Percentiles rank a stretch among this genome's conserved stretches.
phyloP scores from a whole-genome alignment of 2,113 vertebrate genomes.

The Ramphastos sulfuratus region DNA sequence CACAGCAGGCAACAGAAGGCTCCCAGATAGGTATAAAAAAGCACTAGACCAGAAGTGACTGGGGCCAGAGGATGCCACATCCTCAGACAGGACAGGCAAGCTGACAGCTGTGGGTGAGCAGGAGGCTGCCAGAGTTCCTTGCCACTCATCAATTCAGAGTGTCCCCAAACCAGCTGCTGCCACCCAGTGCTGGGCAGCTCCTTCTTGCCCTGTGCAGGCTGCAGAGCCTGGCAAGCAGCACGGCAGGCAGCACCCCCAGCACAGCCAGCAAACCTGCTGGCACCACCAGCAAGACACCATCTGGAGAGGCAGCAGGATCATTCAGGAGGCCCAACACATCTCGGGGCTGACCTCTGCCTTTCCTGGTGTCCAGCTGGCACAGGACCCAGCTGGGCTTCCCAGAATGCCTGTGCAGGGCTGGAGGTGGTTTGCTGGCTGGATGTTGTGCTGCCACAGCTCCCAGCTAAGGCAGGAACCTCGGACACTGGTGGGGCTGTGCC shows the following conservation, averaged over 20 bases:
- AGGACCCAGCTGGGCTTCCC: background rate
- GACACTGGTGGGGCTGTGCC: accelerated
- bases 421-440: background rate
- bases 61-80: accelerated
- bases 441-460: background rate
- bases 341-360: background rate
- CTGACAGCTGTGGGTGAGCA: background rate
- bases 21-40: no score
- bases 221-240: background rate
- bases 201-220: accelerated
- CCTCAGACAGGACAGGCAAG: background rate
- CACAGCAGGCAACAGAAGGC: no score
- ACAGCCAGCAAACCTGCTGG: background rate
- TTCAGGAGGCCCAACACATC: background rate
- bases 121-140: background rate
- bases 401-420: background rate
- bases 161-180: background rate
- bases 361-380: background rate
- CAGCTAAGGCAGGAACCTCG: background rate
- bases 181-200: background rate
- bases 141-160: background rate
- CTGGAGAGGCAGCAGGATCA: background rate
- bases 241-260: background rate
- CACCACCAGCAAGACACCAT: background rate
- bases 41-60: no score